These are phyloP conservation scores for Apostichopus leukothele DNA, from an alignment of 53 echinoderm and acorn worm genomes.

Conservation along the genomic window DNA sequence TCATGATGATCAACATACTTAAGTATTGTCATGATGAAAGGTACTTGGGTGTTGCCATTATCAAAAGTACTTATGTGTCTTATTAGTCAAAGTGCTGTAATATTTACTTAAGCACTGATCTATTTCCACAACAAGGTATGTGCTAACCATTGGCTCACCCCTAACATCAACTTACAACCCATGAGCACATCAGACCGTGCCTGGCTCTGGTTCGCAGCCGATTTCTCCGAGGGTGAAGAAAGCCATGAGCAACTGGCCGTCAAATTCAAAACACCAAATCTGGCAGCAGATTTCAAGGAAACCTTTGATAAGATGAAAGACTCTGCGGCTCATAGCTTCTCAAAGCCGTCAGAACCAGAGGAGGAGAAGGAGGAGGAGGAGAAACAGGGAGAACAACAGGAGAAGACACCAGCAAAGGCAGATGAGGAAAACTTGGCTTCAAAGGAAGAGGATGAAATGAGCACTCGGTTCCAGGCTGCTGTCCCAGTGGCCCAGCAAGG, in stretches of 20 bases:
- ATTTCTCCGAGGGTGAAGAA: conserved; percentile 84
- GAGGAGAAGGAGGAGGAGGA: conserved; percentile 25
- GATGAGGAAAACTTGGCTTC: background rate
- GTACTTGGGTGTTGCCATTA: too few relatives aligned
- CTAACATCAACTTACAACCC: conserved; percentile 47
- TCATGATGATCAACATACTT: too few relatives aligned
- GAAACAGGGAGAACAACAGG: background rate
- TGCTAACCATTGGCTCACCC: conserved; percentile 61
- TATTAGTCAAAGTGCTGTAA: too few relatives aligned
- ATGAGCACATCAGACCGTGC: conserved; percentile 54
- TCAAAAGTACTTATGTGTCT: too few relatives aligned
- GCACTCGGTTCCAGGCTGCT: background rate
- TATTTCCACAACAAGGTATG: conserved; percentile 41
- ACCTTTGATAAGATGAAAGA: conserved; percentile 70
- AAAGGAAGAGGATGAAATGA: background rate
- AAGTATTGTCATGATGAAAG: too few relatives aligned
- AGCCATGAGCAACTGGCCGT: conserved; percentile 81
- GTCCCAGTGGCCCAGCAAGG: background rate
- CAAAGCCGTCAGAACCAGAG: background rate
- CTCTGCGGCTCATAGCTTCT: background rate
- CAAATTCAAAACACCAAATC: conserved; percentile 81
- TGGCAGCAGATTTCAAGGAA: conserved; percentile 65
- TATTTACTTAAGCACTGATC: too few relatives aligned
- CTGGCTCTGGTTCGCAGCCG: conserved; percentile 67
- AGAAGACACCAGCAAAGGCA: background rate